Percentiles rank a stretch among this genome's conserved stretches.
These are phyloP conservation scores for Ochropleura plecta DNA, from an alignment of 2,888 invertebrate species.

Conservation along the genomic window DNA sequence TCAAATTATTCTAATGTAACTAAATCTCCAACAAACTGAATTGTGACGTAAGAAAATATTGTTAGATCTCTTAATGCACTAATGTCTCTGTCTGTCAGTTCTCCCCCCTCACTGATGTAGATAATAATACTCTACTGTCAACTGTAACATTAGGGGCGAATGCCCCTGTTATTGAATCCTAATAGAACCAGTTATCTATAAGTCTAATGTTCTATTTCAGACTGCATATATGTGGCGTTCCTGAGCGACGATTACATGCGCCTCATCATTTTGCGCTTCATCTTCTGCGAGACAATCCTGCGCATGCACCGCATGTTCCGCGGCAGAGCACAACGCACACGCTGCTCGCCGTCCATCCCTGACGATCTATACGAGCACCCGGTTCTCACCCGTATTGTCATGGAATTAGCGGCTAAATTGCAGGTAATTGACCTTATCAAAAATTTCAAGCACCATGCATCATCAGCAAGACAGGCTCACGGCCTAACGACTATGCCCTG, in stretches of 20 bases:
- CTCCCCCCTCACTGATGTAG: too few relatives aligned
- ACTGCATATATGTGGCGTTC: constrained; percentile 94
- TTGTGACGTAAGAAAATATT: not conserved
- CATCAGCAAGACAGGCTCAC: not conserved
- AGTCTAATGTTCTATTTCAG: constrained; percentile 36
- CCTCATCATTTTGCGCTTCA: constrained; percentile 96
- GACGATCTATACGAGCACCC: constrained; percentile 97
- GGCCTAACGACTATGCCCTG: not conserved
- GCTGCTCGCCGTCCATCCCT: constrained; percentile 96
- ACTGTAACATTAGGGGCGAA: not conserved
- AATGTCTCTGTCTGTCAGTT: not conserved
- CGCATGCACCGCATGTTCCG: constrained; percentile 96
- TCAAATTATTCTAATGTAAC: too few relatives aligned
- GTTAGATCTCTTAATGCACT: not conserved
- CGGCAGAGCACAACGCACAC: constrained; percentile 96
- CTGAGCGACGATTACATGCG: constrained; percentile 98
- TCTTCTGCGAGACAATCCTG: constrained; percentile 98
- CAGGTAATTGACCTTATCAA: constrained; percentile 91
- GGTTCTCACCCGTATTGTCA: constrained; percentile 93
- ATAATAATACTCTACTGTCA: too few relatives aligned
- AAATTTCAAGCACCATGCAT: not conserved
- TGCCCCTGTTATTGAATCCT: not conserved
- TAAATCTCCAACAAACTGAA: too few relatives aligned
- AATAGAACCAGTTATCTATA: not conserved
- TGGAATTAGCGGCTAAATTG: constrained; percentile 95